Percentiles rank a stretch among this genome's conserved stretches.
Evolutionary conservation across 2,797 vertebrate species (phyloP).

Genomic region (Bovichtus variegatus): DNA sequence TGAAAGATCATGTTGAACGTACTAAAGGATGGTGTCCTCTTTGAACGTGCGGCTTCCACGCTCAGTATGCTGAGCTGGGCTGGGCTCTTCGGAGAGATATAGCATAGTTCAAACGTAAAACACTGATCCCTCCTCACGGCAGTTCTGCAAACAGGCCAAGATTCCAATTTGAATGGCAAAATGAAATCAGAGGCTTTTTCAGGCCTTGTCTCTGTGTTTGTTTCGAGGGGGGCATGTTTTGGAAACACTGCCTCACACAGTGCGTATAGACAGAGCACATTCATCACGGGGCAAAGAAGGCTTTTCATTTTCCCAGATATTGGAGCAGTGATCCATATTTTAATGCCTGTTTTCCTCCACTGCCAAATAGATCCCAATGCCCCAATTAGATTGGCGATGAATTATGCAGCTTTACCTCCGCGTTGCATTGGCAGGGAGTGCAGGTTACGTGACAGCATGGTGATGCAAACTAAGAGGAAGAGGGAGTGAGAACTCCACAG

Average conservation of each 20-base stretch:
- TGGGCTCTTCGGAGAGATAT: slow-evolving; percentile 2
- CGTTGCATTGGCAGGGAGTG: slow-evolving; percentile 25
- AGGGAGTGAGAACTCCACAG: slow-evolving; percentile 18
- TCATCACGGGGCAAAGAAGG: slow-evolving; percentile 31
- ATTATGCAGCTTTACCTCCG: slow-evolving; percentile 65
- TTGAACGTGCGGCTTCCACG: background rate
- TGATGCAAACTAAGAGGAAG: slow-evolving; percentile 12
- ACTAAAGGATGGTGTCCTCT: background rate
- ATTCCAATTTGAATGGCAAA: slow-evolving; percentile 24
- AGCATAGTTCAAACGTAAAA: background rate
- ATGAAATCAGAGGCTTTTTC: slow-evolving; percentile 32
- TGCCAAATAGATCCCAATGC: slow-evolving; percentile 48
- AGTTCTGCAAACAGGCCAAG: background rate
- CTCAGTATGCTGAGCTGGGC: slow-evolving; percentile 4
- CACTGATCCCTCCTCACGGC: background rate
- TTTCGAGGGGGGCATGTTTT: slow-evolving; percentile 27
- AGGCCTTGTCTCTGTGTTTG: background rate
- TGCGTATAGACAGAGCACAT: slow-evolving; percentile 2
- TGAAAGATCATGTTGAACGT: background rate
- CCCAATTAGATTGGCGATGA: slow-evolving; percentile 68
- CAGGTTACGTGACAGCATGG: slow-evolving; percentile 30
- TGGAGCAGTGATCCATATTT: slow-evolving; percentile 58
- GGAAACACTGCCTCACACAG: slow-evolving; percentile 24
- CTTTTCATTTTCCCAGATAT: slow-evolving; percentile 51
- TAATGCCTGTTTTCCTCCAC: slow-evolving; percentile 58